A percentile compares a stretch with the other conserved stretches of the same genome.
Evolutionary conservation across 2,797 vertebrate species (phyloP).

Genomic region (Somateria mollissima): DNA sequence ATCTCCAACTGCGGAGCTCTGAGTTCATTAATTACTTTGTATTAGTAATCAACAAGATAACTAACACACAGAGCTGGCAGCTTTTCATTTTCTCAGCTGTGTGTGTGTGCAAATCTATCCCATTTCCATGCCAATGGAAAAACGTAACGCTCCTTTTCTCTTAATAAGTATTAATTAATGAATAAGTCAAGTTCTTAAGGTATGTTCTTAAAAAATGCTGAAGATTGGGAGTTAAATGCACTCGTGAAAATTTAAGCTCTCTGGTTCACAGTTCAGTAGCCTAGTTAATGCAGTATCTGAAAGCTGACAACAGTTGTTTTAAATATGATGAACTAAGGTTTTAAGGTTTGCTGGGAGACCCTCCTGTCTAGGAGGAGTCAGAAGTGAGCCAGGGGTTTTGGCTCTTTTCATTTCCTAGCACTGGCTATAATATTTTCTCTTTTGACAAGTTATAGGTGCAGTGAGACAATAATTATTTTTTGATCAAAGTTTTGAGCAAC

Average conservation of each 20-base stretch:
- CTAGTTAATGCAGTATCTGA: not conserved
- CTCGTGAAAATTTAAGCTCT: not conserved
- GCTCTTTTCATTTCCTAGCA: not conserved
- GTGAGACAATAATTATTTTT: not conserved
- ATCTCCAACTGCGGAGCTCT: constrained; percentile 34
- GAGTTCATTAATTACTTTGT: constrained; percentile 52
- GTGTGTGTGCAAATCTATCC: not conserved
- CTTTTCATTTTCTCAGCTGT: constrained; percentile 33
- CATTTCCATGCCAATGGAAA: not conserved
- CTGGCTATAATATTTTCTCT: not conserved
- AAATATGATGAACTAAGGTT: not conserved
- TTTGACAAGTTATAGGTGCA: not conserved
- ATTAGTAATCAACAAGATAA: constrained; percentile 45
- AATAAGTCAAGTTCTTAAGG: not conserved
- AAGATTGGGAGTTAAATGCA: not conserved
- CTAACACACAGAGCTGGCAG: not conserved
- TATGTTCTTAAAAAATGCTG: not conserved
- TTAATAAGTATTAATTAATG: not conserved
- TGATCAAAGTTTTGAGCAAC: not conserved
- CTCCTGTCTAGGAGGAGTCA: not conserved
- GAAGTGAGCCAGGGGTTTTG: not conserved
- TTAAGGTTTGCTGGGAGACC: not conserved
- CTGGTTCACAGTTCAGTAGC: not conserved
- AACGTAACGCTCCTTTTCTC: constrained; percentile 10
- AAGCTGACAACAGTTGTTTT: not conserved